Base-by-base conservation (phyloP, 2,888 invertebrate genomes). In the Masnerella sp. region DNA sequence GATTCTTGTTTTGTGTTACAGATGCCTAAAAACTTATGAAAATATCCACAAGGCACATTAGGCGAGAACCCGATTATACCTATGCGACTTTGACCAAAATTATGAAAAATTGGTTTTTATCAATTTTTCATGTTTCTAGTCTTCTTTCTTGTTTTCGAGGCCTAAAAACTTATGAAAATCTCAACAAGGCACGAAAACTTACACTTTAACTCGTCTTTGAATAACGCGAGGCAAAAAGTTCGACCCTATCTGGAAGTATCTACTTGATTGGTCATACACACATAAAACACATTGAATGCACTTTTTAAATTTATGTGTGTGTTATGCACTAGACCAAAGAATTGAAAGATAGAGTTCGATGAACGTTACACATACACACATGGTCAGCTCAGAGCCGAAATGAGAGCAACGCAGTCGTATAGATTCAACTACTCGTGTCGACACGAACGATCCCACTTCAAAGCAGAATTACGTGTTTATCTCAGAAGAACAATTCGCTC, bases 271-370 rank as follows among this genome's bases (percentile, higher is more conserved):
- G 51, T 52, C 51, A 34, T 42, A 34, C 51, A 42, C 42, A 52
- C 62, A 51, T 62, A 34, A 34, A 62, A 15, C 43, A 32, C 51
- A 28, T 17, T 32, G 32, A 32, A 32, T 32, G 32, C 62, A 28
- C 58, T 58, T 58, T 61, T 61, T 30, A 61, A 49, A 61, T 61
- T 61, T 54, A 62, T 56, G 47, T 43, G 54, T 58, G 17, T 42
- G 65, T 65, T 49, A 54, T 58, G 73, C 56, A 62, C 30, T 51
- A 52, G 52, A 64, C 25, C 62, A 61, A 56, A 73, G 73, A 68
- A 73, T 36, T 56, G 61, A 67, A 67, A 67, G 67, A 67, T 62
- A 49, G 45, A 56, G 73, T 56, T 70, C 62, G 62, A 56, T 38
- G 59, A 61, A 62, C 58, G 61, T 45, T 36, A 62, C 61, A 47